Evolutionary conservation across 1,140 invertebrate genomes (phyloP).

Genomic region (Diabrotica undecimpunctata): DNA sequence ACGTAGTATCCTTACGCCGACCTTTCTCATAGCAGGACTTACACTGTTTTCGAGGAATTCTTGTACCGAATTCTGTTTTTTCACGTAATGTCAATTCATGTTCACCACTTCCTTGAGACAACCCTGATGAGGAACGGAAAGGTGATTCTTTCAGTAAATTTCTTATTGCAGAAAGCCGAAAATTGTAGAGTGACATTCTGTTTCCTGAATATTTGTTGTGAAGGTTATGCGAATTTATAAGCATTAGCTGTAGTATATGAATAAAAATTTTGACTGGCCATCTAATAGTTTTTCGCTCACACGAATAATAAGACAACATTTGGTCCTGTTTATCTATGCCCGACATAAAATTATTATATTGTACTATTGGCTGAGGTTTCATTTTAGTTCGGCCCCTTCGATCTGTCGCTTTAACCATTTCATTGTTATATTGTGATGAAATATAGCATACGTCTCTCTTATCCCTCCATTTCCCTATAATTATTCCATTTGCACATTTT

Average conservation of each 20-base stretch:
- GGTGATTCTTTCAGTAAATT: too few relatives aligned
- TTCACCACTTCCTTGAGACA: too few relatives aligned
- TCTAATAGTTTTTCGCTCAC: slow-evolving; percentile 33
- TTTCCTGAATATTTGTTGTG: background rate
- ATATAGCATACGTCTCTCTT: slow-evolving; percentile 6
- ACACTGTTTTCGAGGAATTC: too few relatives aligned
- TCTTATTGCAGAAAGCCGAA: too few relatives aligned
- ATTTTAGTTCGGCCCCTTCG: slow-evolving; percentile 26
- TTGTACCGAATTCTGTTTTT: too few relatives aligned
- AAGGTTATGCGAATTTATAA: background rate
- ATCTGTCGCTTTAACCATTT: slow-evolving; percentile 5
- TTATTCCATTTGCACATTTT: slow-evolving; percentile 29
- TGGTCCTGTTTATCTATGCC: slow-evolving; percentile 42
- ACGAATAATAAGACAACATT: slow-evolving; percentile 41
- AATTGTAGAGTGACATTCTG: too few relatives aligned
- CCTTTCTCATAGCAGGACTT: too few relatives aligned
- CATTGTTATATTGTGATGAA: background rate
- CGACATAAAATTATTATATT: slow-evolving; percentile 42
- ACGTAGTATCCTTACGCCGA: too few relatives aligned
- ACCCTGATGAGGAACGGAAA: too few relatives aligned
- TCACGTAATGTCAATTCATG: too few relatives aligned
- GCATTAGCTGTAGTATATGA: slow-evolving; percentile 18
- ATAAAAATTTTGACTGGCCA: slow-evolving; percentile 39
- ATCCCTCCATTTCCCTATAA: slow-evolving; percentile 19
- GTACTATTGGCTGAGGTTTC: slow-evolving; percentile 37